Conservation (phyloP, 2,888 invertebrate species). For the Volucella inflata region DNA sequence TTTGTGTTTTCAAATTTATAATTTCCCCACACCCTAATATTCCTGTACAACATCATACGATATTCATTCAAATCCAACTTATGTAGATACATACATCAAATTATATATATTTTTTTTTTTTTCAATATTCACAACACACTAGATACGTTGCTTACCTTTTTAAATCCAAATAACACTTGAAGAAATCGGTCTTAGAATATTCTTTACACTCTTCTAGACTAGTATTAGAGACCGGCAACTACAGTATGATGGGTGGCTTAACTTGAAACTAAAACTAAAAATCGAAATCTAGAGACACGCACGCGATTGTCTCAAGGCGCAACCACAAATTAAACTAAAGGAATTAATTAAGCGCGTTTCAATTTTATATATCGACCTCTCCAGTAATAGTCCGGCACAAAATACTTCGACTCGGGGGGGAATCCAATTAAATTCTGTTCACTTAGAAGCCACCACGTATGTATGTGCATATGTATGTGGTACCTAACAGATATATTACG, state of each 20-base stretch:
- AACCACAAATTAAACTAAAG: slow-evolving; percentile 63
- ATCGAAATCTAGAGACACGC: slow-evolving; percentile 19
- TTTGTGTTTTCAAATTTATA: too few relatives aligned
- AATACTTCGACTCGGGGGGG: neutral
- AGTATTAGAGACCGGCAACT: too few relatives aligned
- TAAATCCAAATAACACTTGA: too few relatives aligned
- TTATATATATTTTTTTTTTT: too few relatives aligned
- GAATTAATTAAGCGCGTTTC: slow-evolving; percentile 65
- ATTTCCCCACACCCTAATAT: too few relatives aligned
- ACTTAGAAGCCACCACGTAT: slow-evolving; percentile 13
- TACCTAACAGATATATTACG: neutral
- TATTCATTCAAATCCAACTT: too few relatives aligned
- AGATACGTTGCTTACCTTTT: too few relatives aligned
- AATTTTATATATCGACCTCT: slow-evolving; percentile 59
- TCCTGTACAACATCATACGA: too few relatives aligned
- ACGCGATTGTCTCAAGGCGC: slow-evolving; percentile 59
- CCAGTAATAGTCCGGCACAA: neutral
- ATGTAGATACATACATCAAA: too few relatives aligned
- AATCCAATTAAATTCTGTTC: slow-evolving; percentile 29
- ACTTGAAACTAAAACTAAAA: slow-evolving; percentile 14
- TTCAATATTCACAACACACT: too few relatives aligned
- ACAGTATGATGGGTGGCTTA: neutral
- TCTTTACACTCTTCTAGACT: too few relatives aligned
- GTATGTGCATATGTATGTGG: neutral
- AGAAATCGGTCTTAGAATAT: too few relatives aligned